Base-by-base conservation (phyloP, 2,797 vertebrate species). In the Benthosema pterotum region DNA sequence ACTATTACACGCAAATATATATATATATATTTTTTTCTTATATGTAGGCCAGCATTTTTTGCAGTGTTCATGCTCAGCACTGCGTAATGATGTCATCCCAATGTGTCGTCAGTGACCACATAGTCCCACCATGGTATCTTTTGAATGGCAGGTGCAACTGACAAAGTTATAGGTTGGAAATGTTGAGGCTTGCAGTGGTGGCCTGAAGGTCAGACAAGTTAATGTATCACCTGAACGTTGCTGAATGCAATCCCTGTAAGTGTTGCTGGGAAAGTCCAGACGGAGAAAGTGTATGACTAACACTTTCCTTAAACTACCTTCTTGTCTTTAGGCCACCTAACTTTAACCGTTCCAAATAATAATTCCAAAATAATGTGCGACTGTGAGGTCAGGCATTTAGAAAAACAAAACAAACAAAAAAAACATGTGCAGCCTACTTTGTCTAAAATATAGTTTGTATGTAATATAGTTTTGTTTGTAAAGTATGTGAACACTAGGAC, bases 401-500 rank as follows among this genome's bases (percentile, higher is more conserved):
- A 63, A 51, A 65, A 78, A 65, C 70, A n/a, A n/a, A n/a, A n/a
- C n/a, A n/a, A n/a, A n/a, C n/a, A n/a, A n/a, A n/a, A n/a, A n/a
- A n/a, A n/a, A n/a, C 52, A 65, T 80, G 65, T 11, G 22, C 32
- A 38, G n/a, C 45, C 69, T 69, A 67, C 83, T 69, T 69, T 70
- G 19, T 46, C 56, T 74, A 70, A 71, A 82, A 78, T n/a, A n/a
- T n/a, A n/a, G n/a, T n/a, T n/a, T n/a, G n/a, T n/a, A n/a, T n/a
- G n/a, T n/a, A n/a, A 62, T 75, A 72, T 71, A 62, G 74, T 45
- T 56, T n/a, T n/a, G n/a, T 69, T 83, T 76, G 76, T 75, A 79
- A 75, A 45, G 5, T 56, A 56, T 3, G 0, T 57, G 68, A 75
- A 73, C 77, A 77, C 71, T 59, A 25, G 42, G 64, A 80, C 71